phyloP scores from a whole-genome alignment of 2,888 invertebrate species.

The Papilio gigon region DNA sequence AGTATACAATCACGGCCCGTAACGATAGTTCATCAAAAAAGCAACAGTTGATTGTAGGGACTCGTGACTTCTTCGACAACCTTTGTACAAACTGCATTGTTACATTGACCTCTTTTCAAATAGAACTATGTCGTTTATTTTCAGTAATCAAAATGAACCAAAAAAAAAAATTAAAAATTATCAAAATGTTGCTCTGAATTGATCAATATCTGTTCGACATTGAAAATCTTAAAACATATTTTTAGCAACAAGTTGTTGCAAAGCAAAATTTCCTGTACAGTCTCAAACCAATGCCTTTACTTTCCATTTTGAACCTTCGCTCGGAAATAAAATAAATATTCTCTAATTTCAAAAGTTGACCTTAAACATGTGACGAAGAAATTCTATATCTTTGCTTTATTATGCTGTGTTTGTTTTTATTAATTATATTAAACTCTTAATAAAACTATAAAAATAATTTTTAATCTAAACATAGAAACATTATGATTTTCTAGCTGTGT shows the following conservation, averaged over 20 bases:
- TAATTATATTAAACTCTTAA: too few species aligned
- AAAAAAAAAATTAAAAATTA: neutral
- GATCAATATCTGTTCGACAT: neutral
- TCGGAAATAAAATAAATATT: neutral
- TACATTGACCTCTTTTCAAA: neutral
- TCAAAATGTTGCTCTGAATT: neutral
- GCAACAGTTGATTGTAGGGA: too few species aligned
- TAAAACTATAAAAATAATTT: too few species aligned
- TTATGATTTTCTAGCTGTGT: too few species aligned
- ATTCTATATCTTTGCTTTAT: too few species aligned
- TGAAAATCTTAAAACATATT: constrained; percentile 1
- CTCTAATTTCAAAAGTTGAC: neutral
- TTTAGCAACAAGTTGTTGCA: neutral
- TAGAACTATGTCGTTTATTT: neutral
- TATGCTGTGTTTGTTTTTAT: too few species aligned
- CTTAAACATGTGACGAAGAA: too few species aligned
- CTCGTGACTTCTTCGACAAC: too few species aligned
- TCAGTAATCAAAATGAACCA: neutral
- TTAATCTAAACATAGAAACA: too few species aligned
- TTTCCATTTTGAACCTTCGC: constrained; percentile 4
- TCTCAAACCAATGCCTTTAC: neutral
- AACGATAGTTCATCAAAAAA: too few species aligned
- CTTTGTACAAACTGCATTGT: too few species aligned
- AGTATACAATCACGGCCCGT: too few species aligned
- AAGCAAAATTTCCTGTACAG: neutral